These are phyloP conservation scores for Drosophila orena DNA, from an alignment of 1,140 invertebrate species.

Conservation along the genomic window DNA sequence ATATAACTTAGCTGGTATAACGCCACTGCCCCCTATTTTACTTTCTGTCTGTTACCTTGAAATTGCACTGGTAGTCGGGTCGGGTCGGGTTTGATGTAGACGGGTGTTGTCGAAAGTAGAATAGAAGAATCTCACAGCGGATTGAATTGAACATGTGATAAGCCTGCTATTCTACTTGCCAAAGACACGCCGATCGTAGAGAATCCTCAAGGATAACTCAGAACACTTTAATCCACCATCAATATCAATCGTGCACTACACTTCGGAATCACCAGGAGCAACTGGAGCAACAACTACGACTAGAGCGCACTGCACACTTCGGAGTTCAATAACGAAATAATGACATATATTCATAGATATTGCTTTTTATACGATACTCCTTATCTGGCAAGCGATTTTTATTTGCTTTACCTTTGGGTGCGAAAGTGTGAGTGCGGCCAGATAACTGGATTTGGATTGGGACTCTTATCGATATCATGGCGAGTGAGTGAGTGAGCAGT, in stretches of 20 bases:
- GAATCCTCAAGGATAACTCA: conserved; percentile 16
- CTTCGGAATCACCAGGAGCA: background rate
- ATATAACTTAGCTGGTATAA: background rate
- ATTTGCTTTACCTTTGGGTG: conserved; percentile 72
- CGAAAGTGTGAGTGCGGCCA: conserved; percentile 49
- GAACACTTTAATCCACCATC: conserved; percentile 7
- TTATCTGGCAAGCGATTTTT: conserved; percentile 69
- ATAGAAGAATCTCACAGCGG: conserved; percentile 80
- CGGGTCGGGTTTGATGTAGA: conserved; percentile 17
- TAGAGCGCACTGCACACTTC: conserved; percentile 56
- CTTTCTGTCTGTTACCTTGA: conserved; percentile 15
- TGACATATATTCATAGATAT: conserved; percentile 83
- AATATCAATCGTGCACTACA: background rate
- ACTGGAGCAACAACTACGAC: conserved; percentile 4
- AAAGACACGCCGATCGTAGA: conserved; percentile 55
- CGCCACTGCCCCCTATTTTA: background rate
- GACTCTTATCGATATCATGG: conserved; percentile 66
- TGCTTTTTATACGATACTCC: conserved; percentile 80
- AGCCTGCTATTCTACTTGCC: conserved; percentile 83
- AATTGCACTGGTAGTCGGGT: conserved; percentile 2
- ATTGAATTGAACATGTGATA: conserved; percentile 70
- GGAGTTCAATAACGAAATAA: conserved; percentile 82
- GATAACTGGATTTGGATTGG: conserved; percentile 80
- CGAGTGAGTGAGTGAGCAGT: conserved; percentile 4
- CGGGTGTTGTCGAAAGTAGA: conserved; percentile 81